Conservation (phyloP, 2,888 invertebrate species). For the Achlya flavicornis region DNA sequence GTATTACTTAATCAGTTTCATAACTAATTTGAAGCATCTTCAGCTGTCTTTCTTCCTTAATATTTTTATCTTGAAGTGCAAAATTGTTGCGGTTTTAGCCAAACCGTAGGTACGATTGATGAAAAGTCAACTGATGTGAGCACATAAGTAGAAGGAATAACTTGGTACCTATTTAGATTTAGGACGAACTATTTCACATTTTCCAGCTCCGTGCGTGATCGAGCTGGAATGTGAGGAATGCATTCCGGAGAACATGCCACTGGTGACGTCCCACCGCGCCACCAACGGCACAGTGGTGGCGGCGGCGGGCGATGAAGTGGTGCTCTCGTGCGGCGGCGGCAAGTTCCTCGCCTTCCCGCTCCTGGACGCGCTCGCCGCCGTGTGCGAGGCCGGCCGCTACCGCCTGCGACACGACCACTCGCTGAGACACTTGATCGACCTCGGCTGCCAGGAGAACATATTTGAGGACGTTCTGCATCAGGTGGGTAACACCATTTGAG, state of each 20-base stretch:
- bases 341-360: conserved; percentile 65
- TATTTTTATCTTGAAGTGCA: too few relatives aligned
- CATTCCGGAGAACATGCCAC: conserved; percentile 75
- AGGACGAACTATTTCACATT: not conserved
- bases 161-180: too few relatives aligned
- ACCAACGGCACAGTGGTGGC: conserved; percentile 44
- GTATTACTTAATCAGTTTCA: too few relatives aligned
- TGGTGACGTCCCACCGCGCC: conserved; percentile 66
- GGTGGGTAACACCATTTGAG: conserved; percentile 35
- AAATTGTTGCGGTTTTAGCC: too few relatives aligned
- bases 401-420: conserved; percentile 48
- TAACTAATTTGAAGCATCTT: too few relatives aligned
- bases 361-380: conserved; percentile 39
- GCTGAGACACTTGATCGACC: conserved; percentile 62
- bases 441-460: conserved; percentile 75
- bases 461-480: conserved; percentile 74
- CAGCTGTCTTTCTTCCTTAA: too few relatives aligned
- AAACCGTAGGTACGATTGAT: too few relatives aligned
- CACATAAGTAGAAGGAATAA: too few relatives aligned
- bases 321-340: conserved; percentile 65
- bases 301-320: conserved; percentile 54
- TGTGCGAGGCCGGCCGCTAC: conserved; percentile 64
- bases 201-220: conserved; percentile 59
- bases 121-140: too few relatives aligned
- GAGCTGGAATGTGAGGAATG: conserved; percentile 74